Evolutionary conservation across 2,888 invertebrate species (phyloP).

Genomic region (Uropetala carovei): DNA sequence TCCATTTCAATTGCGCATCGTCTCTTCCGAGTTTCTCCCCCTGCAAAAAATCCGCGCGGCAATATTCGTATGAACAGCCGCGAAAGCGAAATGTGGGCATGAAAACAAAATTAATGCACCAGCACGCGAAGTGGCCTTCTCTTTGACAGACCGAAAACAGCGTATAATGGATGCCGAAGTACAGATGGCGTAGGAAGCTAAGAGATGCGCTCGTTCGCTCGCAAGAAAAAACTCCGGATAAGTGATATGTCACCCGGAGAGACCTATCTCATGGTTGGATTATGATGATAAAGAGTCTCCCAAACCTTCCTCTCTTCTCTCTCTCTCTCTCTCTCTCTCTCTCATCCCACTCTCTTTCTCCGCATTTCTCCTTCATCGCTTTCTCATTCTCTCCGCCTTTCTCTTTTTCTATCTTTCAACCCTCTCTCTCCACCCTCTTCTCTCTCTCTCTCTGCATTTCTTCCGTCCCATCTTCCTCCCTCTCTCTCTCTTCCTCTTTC

Average conservation of each 20-base stretch:
- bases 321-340: background rate
- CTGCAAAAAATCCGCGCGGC: too few relatives aligned
- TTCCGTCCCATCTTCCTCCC: background rate
- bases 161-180: background rate
- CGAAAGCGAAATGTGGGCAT: background rate
- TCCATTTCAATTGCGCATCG: too few relatives aligned
- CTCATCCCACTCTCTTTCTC: background rate
- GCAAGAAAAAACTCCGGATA: background rate
- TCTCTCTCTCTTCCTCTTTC: too few relatives aligned
- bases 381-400: background rate
- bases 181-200: background rate
- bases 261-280: background rate
- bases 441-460: background rate
- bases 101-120: background rate
- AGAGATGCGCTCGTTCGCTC: background rate
- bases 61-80: background rate
- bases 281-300: constrained; percentile 20
- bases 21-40: too few relatives aligned
- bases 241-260: background rate
- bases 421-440: background rate
- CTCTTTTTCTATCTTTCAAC: too few relatives aligned
- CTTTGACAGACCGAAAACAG: background rate
- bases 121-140: background rate
- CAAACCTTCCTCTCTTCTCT: background rate
- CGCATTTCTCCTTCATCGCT: background rate